These are phyloP conservation scores for Corythornis leucogaster DNA, from an alignment of 2,797 vertebrate genomes.

Conservation along the genomic window DNA sequence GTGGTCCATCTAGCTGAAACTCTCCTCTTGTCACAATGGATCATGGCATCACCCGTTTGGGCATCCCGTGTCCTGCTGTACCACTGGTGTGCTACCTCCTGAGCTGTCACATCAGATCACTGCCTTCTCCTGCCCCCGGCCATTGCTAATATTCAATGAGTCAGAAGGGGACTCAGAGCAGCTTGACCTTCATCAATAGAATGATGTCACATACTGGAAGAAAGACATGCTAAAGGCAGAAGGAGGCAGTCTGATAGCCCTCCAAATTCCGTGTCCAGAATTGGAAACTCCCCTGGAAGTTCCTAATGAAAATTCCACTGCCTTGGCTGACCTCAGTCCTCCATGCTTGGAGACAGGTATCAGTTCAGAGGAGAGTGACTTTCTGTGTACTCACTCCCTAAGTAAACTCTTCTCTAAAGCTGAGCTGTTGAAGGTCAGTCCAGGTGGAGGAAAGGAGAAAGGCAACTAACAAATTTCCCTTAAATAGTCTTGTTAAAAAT, in stretches of 20 bases:
- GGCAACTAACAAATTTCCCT: not conserved
- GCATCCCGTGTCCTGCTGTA: not conserved
- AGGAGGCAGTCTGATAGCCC: not conserved
- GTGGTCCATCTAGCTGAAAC: not conserved
- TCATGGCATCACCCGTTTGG: not conserved
- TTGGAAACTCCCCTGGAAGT: not conserved
- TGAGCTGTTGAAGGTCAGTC: not conserved
- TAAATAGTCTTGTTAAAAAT: not conserved
- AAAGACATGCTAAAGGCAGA: not conserved
- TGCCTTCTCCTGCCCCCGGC: not conserved
- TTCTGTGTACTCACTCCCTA: not conserved
- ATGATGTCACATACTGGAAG: slow-evolving; percentile 23
- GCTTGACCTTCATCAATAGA: slow-evolving; percentile 29
- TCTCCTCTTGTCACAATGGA: slow-evolving; percentile 49
- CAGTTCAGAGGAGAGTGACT: not conserved
- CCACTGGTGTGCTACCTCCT: slow-evolving; percentile 28
- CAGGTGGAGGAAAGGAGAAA: not conserved
- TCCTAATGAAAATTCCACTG: not conserved
- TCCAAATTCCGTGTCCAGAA: not conserved
- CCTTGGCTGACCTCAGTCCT: not conserved
- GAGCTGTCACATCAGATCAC: slow-evolving; percentile 57
- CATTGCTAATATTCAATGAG: slow-evolving; percentile 26
- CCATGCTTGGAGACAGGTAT: not conserved
- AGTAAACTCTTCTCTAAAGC: not conserved
- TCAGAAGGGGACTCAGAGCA: slow-evolving; percentile 42